Percentiles rank a stretch among this genome's conserved stretches.
Conservation (phyloP, 2,113 vertebrate genomes). For the Phyllopteryx taeniolatus region DNA sequence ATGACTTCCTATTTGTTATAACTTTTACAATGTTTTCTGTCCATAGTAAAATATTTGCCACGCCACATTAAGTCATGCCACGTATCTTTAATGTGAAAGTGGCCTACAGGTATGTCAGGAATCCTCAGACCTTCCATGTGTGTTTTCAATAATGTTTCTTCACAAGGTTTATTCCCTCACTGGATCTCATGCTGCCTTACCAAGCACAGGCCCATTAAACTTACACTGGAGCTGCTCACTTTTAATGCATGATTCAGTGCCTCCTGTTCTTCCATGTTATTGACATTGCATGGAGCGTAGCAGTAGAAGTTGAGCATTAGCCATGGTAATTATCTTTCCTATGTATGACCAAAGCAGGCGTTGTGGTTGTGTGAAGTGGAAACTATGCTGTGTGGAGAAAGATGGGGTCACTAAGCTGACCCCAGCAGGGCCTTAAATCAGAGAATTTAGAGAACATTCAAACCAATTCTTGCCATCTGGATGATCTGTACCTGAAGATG, state of each 20-base stretch:
- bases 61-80: conserved; percentile 15
- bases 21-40: conserved; percentile 11
- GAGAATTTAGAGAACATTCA: not conserved
- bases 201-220: conserved; percentile 7
- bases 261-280: conserved; percentile 22
- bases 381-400: conserved; percentile 46
- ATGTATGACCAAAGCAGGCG: conserved; percentile 26
- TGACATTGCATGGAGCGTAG: conserved; percentile 24
- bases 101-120: conserved; percentile 21
- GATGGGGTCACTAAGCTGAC: conserved; percentile 38
- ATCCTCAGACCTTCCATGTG: conserved; percentile 16
- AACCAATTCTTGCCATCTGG: not conserved
- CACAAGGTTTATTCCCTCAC: conserved; percentile 28
- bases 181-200: conserved; percentile 19
- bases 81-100: conserved; percentile 25
- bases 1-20: conserved; percentile 18
- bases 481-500: not conserved
- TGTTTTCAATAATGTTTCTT: conserved; percentile 14
- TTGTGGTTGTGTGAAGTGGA: conserved; percentile 32
- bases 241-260: conserved; percentile 39
- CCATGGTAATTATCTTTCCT: conserved; percentile 32
- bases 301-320: conserved; percentile 22
- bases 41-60: conserved; percentile 4
- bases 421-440: conserved; percentile 54
- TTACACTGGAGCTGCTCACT: conserved; percentile 17